Evolutionary conservation across 2,797 vertebrate species (phyloP).

Genomic region (Enteromius fasciolatus): DNA sequence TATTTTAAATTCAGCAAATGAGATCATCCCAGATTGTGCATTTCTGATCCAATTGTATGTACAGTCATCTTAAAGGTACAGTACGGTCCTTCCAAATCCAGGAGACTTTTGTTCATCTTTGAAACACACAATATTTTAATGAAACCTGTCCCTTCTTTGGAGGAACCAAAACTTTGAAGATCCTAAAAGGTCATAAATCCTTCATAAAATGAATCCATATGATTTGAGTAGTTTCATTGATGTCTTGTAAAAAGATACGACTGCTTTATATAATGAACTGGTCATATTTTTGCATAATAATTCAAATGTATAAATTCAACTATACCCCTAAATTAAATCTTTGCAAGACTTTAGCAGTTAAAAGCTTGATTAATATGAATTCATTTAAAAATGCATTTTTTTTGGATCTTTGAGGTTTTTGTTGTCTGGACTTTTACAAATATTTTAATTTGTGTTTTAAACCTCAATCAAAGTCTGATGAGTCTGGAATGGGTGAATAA

Average conservation of each 20-base stretch:
- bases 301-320: neutral
- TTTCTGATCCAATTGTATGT: neutral
- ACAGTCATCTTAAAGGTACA: neutral
- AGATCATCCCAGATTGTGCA: neutral
- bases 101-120: neutral
- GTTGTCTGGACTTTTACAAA: neutral
- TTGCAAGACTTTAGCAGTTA: neutral
- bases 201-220: neutral
- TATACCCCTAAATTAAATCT: neutral
- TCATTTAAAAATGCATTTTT: neutral
- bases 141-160: neutral
- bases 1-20: neutral
- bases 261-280: neutral
- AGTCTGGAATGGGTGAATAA: neutral
- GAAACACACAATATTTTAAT: neutral
- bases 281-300: neutral
- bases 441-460: neutral
- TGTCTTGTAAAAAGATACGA: neutral
- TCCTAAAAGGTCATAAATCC: neutral
- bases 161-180: neutral
- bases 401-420: neutral
- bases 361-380: neutral
- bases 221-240: neutral
- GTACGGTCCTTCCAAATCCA: neutral
- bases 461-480: neutral